A percentile compares a stretch with the other conserved stretches of the same genome.
These are phyloP conservation scores for Neogale vison DNA, from an alignment of 2,113 vertebrate genomes.

Conservation along the genomic window DNA sequence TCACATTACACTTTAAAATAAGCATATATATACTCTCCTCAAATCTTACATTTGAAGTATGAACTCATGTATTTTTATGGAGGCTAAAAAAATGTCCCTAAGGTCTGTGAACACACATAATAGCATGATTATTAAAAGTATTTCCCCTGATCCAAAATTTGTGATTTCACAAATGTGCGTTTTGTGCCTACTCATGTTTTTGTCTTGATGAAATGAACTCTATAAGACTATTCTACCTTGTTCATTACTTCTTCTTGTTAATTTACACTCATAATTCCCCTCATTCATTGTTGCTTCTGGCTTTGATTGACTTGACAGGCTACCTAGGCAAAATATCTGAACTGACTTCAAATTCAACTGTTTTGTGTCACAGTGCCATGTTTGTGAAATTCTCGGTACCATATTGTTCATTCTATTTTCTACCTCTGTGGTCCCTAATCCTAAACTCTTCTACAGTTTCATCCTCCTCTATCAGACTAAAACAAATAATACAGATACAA, in stretches of 20 bases:
- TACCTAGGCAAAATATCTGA: neutral
- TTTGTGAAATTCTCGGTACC: neutral
- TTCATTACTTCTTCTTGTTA: neutral
- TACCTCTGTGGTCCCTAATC: neutral
- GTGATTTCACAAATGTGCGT: neutral
- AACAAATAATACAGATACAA: neutral
- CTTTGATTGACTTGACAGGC: neutral
- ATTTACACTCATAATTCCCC: neutral
- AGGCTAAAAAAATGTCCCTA: neutral
- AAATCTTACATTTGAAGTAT: neutral
- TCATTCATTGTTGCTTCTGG: neutral
- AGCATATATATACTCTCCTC: neutral
- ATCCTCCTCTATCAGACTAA: neutral
- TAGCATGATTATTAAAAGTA: constrained; percentile 17
- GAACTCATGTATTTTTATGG: neutral
- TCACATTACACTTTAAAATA: neutral
- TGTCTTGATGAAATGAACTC: neutral
- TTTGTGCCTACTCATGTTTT: neutral
- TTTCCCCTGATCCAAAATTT: neutral
- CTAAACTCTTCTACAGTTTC: neutral
- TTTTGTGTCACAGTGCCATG: neutral
- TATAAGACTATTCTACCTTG: neutral
- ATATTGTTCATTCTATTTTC: neutral
- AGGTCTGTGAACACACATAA: neutral
- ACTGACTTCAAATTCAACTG: neutral